phyloP scores from a whole-genome alignment of 92 coral and sea anemone genomes.

The Pocillopora meandrina region DNA sequence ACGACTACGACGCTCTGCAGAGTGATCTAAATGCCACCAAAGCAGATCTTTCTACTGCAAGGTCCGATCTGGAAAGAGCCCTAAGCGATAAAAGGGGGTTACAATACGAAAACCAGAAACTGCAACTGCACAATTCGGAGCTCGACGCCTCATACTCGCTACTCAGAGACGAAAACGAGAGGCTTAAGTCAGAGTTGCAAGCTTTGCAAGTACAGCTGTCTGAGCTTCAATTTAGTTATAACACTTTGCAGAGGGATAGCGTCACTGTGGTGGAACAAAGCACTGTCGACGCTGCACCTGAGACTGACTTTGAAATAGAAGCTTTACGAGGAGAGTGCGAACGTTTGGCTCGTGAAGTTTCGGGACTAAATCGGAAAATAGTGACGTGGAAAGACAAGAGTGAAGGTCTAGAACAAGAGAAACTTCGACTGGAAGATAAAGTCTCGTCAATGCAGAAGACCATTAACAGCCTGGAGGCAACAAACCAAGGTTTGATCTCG shows the following conservation, averaged over 20 bases:
- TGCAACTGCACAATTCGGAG: constrained; percentile 73
- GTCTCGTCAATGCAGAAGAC: constrained; percentile 65
- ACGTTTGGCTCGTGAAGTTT: constrained; percentile 77
- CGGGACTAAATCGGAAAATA: constrained; percentile 70
- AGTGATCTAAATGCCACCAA: constrained; percentile 71
- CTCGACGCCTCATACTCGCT: constrained; percentile 72
- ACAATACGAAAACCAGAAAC: constrained; percentile 71
- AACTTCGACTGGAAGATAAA: constrained; percentile 62
- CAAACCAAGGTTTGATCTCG: constrained; percentile 64
- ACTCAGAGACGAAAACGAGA: constrained; percentile 85
- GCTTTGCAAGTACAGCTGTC: constrained; percentile 72
- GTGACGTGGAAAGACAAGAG: constrained; percentile 70
- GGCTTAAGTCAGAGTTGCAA: constrained; percentile 73
- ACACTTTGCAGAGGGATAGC: constrained; percentile 56
- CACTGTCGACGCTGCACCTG: constrained; percentile 69
- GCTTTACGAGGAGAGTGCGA: constrained; percentile 84
- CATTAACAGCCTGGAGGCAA: constrained; percentile 61
- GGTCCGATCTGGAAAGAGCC: constrained; percentile 74
- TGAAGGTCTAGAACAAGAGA: constrained; percentile 77
- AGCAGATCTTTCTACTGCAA: constrained; percentile 65
- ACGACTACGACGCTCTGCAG: constrained; percentile 69
- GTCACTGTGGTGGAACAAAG: constrained; percentile 41
- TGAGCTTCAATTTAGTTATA: constrained; percentile 64
- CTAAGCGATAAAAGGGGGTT: constrained; percentile 70
- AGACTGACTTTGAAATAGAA: constrained; percentile 69